These are phyloP conservation scores for Gymnocheta viridis DNA, from an alignment of 2,888 invertebrate genomes.

Conservation along the genomic window DNA sequence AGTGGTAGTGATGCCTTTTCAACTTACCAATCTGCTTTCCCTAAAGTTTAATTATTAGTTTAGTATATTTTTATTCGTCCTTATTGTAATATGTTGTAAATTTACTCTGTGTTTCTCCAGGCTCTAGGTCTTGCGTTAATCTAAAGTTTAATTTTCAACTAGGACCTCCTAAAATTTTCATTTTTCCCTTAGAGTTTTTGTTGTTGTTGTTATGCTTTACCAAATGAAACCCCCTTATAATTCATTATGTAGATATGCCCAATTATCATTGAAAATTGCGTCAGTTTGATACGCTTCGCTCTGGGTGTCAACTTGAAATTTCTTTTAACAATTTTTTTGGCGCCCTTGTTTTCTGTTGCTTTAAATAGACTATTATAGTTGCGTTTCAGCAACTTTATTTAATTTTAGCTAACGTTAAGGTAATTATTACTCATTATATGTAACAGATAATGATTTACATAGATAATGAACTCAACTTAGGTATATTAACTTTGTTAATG, in stretches of 20 bases:
- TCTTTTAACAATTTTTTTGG: background rate
- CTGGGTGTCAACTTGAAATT: conserved; percentile 48
- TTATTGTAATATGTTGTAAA: too few species aligned
- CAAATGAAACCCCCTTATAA: background rate
- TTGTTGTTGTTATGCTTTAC: background rate
- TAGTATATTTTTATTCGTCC: too few species aligned
- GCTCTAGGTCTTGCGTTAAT: too few species aligned
- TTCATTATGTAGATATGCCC: conserved; percentile 21
- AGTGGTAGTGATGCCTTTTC: too few species aligned
- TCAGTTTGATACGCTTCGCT: conserved; percentile 31
- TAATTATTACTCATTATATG: conserved; percentile 24
- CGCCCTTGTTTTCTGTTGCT: background rate
- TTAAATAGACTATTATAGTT: conserved; percentile 29
- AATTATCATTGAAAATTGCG: conserved; percentile 41
- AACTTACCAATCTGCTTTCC: background rate
- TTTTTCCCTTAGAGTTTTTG: background rate
- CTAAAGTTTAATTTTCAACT: background rate
- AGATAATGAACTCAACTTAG: background rate
- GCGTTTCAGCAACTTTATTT: background rate
- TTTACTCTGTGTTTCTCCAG: too few species aligned
- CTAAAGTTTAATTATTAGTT: too few species aligned
- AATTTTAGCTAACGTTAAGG: background rate
- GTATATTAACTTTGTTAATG: background rate
- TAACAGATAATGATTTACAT: conserved; percentile 16
- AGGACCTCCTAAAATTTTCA: background rate